Evolutionary conservation across 2,888 invertebrate species (phyloP), one percentile per base, ranked within the genome.

Genomic region (Syrista parreyssii): DNA sequence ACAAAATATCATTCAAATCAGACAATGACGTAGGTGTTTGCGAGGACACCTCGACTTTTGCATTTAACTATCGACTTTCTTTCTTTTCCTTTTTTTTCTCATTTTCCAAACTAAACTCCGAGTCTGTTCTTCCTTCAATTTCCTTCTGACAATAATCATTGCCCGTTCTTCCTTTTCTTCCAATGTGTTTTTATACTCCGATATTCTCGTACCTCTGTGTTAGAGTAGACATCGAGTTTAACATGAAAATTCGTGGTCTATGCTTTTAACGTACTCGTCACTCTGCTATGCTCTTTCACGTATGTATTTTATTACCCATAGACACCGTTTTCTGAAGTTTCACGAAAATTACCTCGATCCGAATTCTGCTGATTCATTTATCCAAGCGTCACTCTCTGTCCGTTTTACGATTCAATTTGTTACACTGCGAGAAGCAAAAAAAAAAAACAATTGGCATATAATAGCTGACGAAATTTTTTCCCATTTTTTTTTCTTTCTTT

Each of bases 1-100:
- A 90, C 86, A 90, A 90, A 90, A 89, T 89, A 90, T 89, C 88
- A 89, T 90, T 90, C 87, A 90, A 90, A 90, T 90, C 86, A 90
- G 88, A 90, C 87, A 89, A 87, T 88, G 87, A 88, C 88, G 87
- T 87, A 85, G 88, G 87, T 88, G 86, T 86, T 85, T 84, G 79
- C 75, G 79, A 84, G 79, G 80, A 85, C 88, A 85, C 86, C 85
- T 55, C 55, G 55, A 55, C 23, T 55, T 55, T 9, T 23, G 55
- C 23, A 23, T 55, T 23, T 23, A 55, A 55, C 9, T 55, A 55
- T 23, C 55, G 55, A 55, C 23, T 55, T 55, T 55, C 55, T 55
- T 55, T 55, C 23, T 55, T 23, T 55, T 55, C 55, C 23, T 75
- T 33, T 79, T 78, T 79, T 72, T 78, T 76, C 40, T 80, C 75